A percentile compares a stretch with the other conserved stretches of the same genome.
These are phyloP conservation scores for Ophioninae sp. DNA, from an alignment of 2,888 invertebrate species.

Conservation along the genomic window DNA sequence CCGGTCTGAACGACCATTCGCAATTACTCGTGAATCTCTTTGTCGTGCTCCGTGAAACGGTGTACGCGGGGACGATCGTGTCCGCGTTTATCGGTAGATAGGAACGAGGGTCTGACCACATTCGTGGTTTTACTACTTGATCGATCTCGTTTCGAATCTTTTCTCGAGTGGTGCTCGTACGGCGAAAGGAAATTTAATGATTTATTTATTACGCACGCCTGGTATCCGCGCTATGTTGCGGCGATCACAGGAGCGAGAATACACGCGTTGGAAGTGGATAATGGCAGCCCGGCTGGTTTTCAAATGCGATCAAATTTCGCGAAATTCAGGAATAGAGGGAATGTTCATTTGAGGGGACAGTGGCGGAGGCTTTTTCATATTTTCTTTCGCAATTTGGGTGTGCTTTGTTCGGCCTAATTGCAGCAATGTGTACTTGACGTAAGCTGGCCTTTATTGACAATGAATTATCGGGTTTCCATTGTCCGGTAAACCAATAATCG, in stretches of 20 bases:
- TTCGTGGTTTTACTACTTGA: slow-evolving; percentile 6
- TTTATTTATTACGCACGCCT: not conserved
- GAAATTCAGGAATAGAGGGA: not conserved
- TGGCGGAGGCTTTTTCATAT: not conserved
- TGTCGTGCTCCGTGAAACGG: not conserved
- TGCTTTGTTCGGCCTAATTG: not conserved
- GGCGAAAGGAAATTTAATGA: not conserved
- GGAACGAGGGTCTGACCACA: slow-evolving; percentile 1
- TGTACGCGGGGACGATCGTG: not conserved
- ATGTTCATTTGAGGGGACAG: not conserved
- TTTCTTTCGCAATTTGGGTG: not conserved
- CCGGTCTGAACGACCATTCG: slow-evolving; percentile 54
- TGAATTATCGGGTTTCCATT: not conserved
- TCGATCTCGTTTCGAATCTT: slow-evolving; percentile 14
- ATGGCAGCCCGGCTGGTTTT: not conserved
- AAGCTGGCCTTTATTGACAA: not conserved
- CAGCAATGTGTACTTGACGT: not conserved
- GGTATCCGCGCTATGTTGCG: not conserved
- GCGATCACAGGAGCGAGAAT: not conserved
- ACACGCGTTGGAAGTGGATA: not conserved
- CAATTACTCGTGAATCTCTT: slow-evolving; percentile 48
- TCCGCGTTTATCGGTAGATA: slow-evolving; percentile 5
- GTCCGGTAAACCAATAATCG: not conserved
- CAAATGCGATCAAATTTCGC: not conserved
- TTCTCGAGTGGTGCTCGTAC: not conserved